phyloP scores from a whole-genome alignment of 2,888 invertebrate species.

The Morpho achilles region DNA sequence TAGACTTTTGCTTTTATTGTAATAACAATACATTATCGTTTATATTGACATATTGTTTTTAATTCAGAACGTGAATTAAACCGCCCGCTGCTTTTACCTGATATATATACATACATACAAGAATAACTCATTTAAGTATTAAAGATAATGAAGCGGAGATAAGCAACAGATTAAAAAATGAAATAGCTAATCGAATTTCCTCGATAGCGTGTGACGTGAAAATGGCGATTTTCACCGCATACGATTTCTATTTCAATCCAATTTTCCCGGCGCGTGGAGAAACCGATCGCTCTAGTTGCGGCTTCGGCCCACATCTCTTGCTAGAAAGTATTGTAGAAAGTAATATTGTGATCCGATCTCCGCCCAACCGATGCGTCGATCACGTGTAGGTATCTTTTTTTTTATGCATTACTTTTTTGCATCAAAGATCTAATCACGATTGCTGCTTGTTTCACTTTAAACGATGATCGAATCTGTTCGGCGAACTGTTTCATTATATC shows the following conservation, averaged over 20 bases:
- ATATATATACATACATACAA: not conserved
- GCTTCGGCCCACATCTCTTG: conserved; percentile 74
- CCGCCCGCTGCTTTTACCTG: too few relatives aligned
- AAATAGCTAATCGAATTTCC: conserved; percentile 40
- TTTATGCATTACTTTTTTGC: conserved; percentile 51
- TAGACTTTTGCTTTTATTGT: too few relatives aligned
- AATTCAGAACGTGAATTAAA: too few relatives aligned
- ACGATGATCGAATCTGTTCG: not conserved
- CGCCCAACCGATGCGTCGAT: conserved; percentile 63
- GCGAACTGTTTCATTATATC: too few relatives aligned
- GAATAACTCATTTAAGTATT: too few relatives aligned
- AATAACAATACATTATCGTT: too few relatives aligned
- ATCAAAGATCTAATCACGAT: conserved; percentile 1
- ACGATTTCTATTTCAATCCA: conserved; percentile 78
- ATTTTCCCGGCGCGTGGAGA: conserved; percentile 75
- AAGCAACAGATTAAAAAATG: conserved; percentile 5
- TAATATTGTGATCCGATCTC: conserved; percentile 69
- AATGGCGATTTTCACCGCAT: conserved; percentile 67
- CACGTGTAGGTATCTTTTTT: conserved; percentile 51
- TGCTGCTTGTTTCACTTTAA: conserved; percentile 5
- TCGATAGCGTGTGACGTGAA: conserved; percentile 65
- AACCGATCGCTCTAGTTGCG: conserved; percentile 77
- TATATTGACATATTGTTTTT: too few relatives aligned
- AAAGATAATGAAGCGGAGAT: not conserved
- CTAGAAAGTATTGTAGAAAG: conserved; percentile 79